Evolutionary conservation across 1,140 invertebrate species (phyloP).

Genomic region (Bombus picipes): DNA sequence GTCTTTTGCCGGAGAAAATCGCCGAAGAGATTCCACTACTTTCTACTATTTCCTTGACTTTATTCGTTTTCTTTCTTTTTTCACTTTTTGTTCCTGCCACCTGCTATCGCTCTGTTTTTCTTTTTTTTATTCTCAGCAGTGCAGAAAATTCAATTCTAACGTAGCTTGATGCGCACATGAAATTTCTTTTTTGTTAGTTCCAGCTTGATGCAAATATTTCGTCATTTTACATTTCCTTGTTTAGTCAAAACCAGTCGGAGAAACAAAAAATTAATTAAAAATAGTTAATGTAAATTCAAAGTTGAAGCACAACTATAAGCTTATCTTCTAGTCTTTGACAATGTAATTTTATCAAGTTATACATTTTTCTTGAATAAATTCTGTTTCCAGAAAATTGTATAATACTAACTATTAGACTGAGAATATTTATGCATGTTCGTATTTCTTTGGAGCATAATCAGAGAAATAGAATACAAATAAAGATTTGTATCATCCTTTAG

Average conservation of each 20-base stretch:
- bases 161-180: too few relatives aligned
- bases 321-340: background rate
- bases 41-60: background rate
- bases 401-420: too few relatives aligned
- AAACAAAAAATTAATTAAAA: background rate
- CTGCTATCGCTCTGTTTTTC: background rate
- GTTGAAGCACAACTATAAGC: background rate
- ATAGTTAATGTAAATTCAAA: background rate
- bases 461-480: background rate
- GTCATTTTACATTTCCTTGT: too few relatives aligned
- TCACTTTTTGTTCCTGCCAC: background rate
- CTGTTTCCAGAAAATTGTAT: background rate
- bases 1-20: conserved; percentile 15
- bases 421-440: too few relatives aligned
- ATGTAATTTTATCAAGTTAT: background rate
- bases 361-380: background rate
- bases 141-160: too few relatives aligned
- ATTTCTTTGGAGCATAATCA: background rate
- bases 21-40: conserved; percentile 4
- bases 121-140: background rate
- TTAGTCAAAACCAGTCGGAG: background rate
- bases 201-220: too few relatives aligned
- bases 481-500: background rate
- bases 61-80: background rate
- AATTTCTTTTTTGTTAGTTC: too few relatives aligned